Evolutionary conservation across 2,797 vertebrate genomes (phyloP).

Genomic region (Adrianichthys oophorus): DNA sequence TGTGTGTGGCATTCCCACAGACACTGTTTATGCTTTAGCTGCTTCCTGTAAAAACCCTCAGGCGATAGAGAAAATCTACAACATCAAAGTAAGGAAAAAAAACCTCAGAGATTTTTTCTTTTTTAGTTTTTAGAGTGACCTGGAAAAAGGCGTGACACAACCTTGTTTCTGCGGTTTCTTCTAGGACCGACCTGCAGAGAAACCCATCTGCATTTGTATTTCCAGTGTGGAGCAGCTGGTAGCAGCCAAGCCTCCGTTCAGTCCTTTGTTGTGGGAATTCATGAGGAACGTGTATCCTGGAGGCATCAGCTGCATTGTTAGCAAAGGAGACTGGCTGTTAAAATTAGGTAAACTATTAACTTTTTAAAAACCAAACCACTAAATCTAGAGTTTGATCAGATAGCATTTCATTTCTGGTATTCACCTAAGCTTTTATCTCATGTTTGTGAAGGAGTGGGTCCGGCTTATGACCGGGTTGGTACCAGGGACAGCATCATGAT

Average conservation of each 20-base stretch:
- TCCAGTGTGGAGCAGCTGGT: conserved; percentile 86
- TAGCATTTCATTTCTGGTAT: not conserved
- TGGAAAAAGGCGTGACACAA: not conserved
- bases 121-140: too few species aligned
- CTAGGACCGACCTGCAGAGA: conserved; percentile 88
- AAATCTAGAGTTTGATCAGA: not conserved
- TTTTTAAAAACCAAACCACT: not conserved
- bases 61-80: conserved; percentile 84
- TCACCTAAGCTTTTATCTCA: not conserved
- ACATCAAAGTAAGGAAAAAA: conserved; percentile 73
- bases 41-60: conserved; percentile 88
- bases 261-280: conserved; percentile 88
- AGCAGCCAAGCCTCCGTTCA: conserved; percentile 85
- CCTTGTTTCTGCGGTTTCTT: conserved; percentile 2
- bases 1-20: conserved; percentile 87
- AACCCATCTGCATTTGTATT: conserved; percentile 90
- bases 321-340: conserved; percentile 88
- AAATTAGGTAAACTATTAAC: conserved; percentile 75
- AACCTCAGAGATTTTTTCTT: too few species aligned
- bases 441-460: conserved; percentile 79
- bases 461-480: conserved; percentile 84
- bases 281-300: conserved; percentile 91
- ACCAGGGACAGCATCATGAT: conserved; percentile 92
- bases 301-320: conserved; percentile 88
- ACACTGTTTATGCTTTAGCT: conserved; percentile 88